A percentile compares a stretch with the other conserved stretches of the same genome.
Conservation (phyloP, 2,888 invertebrate species). For the Drosophila ustulata region DNA sequence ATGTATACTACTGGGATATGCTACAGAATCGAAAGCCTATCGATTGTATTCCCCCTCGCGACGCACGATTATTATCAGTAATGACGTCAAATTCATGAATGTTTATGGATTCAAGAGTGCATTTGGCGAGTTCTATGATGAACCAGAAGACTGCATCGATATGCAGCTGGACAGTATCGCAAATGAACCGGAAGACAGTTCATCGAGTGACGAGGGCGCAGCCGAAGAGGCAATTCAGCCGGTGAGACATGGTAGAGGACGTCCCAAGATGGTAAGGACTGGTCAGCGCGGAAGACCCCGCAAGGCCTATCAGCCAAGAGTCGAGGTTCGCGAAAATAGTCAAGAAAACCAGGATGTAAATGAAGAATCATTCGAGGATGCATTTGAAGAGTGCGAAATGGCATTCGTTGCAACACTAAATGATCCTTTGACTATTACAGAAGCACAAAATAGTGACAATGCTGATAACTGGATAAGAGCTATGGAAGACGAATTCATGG, state of each 20-base stretch:
- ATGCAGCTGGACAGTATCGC: background rate
- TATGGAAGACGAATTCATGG: background rate
- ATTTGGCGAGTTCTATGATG: background rate
- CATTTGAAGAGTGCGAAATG: slow-evolving; percentile 5
- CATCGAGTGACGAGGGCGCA: background rate
- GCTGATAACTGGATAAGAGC: background rate
- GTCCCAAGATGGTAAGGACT: background rate
- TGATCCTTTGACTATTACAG: background rate
- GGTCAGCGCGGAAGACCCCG: slow-evolving; percentile 4
- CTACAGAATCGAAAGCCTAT: background rate
- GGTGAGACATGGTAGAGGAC: background rate
- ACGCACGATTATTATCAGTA: background rate
- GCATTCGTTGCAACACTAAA: background rate
- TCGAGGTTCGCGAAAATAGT: background rate
- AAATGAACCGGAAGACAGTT: background rate
- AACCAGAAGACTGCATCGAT: background rate
- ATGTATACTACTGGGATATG: background rate
- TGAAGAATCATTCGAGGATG: background rate
- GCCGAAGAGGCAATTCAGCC: background rate
- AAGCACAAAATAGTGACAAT: background rate
- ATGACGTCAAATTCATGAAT: slow-evolving; percentile 2
- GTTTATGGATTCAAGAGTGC: background rate
- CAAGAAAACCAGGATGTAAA: background rate
- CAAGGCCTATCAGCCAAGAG: background rate
- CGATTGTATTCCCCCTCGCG: no score